Evolutionary conservation across 92 coral and sea anemone species (phyloP).

Genomic region (Heliopora coerulea): DNA sequence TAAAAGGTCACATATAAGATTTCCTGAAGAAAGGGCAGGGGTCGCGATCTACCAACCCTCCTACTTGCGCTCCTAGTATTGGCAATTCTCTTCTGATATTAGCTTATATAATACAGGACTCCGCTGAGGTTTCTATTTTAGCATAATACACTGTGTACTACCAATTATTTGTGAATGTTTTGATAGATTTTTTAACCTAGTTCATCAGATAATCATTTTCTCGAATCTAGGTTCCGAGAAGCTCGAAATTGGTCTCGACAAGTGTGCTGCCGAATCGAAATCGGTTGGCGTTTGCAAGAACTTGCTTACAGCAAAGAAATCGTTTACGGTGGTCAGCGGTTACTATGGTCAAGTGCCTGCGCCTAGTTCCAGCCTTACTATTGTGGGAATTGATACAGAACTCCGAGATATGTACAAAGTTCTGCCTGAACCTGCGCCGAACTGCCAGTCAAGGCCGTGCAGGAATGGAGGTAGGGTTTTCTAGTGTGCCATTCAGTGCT

Average conservation of each 20-base stretch:
- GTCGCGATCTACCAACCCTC: too few relatives aligned
- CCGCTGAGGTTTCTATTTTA: too few relatives aligned
- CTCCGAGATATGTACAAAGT: slow-evolving; percentile 57
- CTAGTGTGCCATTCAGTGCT: not conserved
- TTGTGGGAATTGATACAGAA: slow-evolving; percentile 68
- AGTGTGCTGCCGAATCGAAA: slow-evolving; percentile 59
- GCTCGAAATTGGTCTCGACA: slow-evolving; percentile 64
- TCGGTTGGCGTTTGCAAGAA: slow-evolving; percentile 67
- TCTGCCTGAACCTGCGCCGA: slow-evolving; percentile 33
- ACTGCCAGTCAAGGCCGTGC: slow-evolving; percentile 71
- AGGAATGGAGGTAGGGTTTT: slow-evolving; percentile 51
- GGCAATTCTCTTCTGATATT: too few relatives aligned
- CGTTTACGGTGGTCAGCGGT: slow-evolving; percentile 84
- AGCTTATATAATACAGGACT: too few relatives aligned
- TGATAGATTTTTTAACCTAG: too few relatives aligned
- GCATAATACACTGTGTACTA: too few relatives aligned
- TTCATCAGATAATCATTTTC: not conserved
- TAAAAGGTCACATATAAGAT: too few relatives aligned
- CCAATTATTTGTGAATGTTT: too few relatives aligned
- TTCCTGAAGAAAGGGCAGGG: too few relatives aligned
- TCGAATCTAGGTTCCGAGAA: slow-evolving; percentile 53
- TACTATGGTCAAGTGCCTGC: slow-evolving; percentile 89
- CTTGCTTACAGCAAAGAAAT: slow-evolving; percentile 47
- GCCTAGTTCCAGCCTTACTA: slow-evolving; percentile 69
- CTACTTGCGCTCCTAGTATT: too few relatives aligned